These are phyloP conservation scores for Ornithoptera alexandrae DNA, from an alignment of 2,888 invertebrate genomes.

Conservation along the genomic window DNA sequence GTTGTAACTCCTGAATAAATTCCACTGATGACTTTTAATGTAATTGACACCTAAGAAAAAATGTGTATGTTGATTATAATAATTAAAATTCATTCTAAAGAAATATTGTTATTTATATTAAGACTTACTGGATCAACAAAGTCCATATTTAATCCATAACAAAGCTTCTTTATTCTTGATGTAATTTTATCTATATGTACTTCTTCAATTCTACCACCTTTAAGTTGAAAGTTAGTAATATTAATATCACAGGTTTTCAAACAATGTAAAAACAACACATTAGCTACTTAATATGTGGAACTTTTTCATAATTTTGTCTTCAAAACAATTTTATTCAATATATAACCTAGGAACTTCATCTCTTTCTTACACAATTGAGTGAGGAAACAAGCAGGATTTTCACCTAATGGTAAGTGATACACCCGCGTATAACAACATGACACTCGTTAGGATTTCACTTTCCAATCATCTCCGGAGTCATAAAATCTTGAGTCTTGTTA, in stretches of 20 bases:
- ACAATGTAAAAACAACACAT: neutral
- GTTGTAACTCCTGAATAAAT: constrained; percentile 98
- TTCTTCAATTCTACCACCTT: constrained; percentile 93
- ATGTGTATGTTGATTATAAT: neutral
- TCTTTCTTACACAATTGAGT: too few species aligned
- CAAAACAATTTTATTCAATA: too few species aligned
- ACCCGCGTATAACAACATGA: too few species aligned
- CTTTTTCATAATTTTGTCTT: too few species aligned
- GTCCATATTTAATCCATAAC: constrained; percentile 97
- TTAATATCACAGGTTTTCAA: neutral
- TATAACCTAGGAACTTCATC: too few species aligned
- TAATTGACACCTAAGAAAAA: constrained; percentile 85
- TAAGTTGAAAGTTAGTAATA: neutral
- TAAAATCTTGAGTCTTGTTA: too few species aligned
- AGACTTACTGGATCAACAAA: constrained; percentile 95
- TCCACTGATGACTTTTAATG: constrained; percentile 95
- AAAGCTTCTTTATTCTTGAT: constrained; percentile 95
- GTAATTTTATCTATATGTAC: constrained; percentile 99
- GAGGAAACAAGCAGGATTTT: too few species aligned
- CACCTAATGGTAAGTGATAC: too few species aligned
- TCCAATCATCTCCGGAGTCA: too few species aligned
- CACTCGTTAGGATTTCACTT: too few species aligned
- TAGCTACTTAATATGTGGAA: neutral
- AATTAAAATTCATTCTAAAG: constrained; percentile 1
- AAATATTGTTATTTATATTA: constrained; percentile 12